Conservation (phyloP, 37 sponge, comb jelly and placozoan species). For the Crambe crambe region DNA sequence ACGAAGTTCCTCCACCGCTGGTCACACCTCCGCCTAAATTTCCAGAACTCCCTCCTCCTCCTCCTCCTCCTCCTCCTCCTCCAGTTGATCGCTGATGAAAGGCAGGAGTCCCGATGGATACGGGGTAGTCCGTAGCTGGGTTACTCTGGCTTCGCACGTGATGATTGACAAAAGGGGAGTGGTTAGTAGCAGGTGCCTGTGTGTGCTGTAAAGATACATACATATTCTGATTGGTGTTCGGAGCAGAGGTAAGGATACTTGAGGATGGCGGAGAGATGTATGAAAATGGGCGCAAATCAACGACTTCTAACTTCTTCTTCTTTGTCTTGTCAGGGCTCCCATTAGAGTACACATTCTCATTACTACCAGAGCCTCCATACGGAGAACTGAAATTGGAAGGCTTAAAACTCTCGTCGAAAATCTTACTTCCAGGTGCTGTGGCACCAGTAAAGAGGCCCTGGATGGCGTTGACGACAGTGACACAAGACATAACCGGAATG, state of each 20-base stretch:
- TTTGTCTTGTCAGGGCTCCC: background rate
- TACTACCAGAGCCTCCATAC: conserved; percentile 17
- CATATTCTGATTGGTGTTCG: conserved; percentile 5
- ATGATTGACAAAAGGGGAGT: background rate
- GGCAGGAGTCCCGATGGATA: conserved; percentile 27
- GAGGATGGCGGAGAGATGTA: background rate
- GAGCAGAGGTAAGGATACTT: background rate
- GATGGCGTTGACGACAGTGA: conserved; percentile 57
- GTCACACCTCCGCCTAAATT: too few species aligned
- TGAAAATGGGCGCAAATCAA: conserved; percentile 56
- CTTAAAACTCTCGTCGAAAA: background rate
- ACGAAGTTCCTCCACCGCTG: background rate
- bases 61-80: background rate
- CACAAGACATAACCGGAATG: conserved; percentile 33
- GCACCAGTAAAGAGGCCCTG: conserved; percentile 42
- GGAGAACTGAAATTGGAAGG: background rate
- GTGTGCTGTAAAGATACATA: conserved; percentile 1
- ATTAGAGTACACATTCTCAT: conserved; percentile 4
- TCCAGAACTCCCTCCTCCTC: background rate
- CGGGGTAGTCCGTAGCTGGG: conserved; percentile 4
- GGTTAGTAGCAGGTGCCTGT: background rate
- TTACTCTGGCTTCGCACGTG: background rate
- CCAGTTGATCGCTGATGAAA: background rate
- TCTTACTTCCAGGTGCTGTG: background rate
- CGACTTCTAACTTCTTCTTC: conserved; percentile 40